These are phyloP conservation scores for Bradypodion pumilum DNA, from an alignment of 2,797 vertebrate species.

Conservation along the genomic window DNA sequence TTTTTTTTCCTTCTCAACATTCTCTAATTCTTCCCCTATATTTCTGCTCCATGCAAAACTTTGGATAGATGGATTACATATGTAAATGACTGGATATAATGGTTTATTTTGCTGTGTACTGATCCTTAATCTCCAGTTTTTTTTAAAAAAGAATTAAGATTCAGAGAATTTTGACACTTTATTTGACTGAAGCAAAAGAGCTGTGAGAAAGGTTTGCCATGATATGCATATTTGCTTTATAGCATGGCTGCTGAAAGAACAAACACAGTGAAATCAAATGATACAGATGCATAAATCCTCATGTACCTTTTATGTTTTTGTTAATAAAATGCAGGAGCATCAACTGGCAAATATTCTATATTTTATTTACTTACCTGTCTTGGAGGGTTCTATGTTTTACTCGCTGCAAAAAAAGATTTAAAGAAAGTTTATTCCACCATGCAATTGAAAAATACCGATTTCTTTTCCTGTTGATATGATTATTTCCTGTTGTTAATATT, in stretches of 20 bases:
- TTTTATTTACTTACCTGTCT: constrained; percentile 76
- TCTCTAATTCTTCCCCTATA: too few species aligned
- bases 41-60: neutral
- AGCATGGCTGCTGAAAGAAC: neutral
- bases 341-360: constrained; percentile 45
- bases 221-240: neutral
- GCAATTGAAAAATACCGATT: constrained; percentile 38
- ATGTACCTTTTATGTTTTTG: neutral
- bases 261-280: neutral
- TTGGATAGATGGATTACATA: neutral
- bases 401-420: constrained; percentile 71
- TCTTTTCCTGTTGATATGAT: neutral
- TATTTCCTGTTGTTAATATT: neutral
- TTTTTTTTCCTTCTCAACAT: too few species aligned
- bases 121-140: neutral
- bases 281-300: constrained; percentile 11
- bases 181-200: neutral
- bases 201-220: neutral
- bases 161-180: neutral
- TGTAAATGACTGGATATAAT: neutral
- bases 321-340: constrained; percentile 25
- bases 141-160: neutral
- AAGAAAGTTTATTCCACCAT: constrained; percentile 56
- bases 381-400: constrained; percentile 77
- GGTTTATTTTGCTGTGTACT: neutral